Conservation (phyloP, 2,797 vertebrate genomes). For the Sciaenops ocellatus region DNA sequence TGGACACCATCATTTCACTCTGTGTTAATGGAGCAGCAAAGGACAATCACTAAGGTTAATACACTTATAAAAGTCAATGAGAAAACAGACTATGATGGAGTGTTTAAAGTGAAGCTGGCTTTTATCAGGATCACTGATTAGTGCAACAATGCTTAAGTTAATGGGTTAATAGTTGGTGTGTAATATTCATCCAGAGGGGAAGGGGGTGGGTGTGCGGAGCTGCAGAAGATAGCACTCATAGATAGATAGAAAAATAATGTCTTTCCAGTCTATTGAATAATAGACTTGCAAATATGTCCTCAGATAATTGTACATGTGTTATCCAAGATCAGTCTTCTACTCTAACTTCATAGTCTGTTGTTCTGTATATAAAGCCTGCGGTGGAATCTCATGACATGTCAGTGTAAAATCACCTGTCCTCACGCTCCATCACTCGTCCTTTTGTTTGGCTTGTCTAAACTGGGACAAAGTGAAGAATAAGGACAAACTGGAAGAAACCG, state of each 20-base stretch:
- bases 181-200: background rate
- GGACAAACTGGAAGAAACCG: background rate
- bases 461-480: background rate
- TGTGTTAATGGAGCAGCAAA: conserved; percentile 43
- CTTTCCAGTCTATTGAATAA: background rate
- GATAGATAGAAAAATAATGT: background rate
- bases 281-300: background rate
- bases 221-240: background rate
- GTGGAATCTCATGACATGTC: background rate
- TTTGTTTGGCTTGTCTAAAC: background rate
- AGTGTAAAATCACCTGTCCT: background rate
- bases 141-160: background rate
- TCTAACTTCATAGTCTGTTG: background rate
- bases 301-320: background rate
- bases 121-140: background rate
- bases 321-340: background rate
- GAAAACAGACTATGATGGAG: background rate
- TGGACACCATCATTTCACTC: background rate
- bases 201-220: too few relatives aligned
- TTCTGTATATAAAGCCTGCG: background rate
- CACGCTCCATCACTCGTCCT: too few relatives aligned
- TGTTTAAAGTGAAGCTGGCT: background rate
- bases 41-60: background rate
- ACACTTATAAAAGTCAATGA: conserved; percentile 30
- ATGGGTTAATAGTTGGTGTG: background rate